Evolutionary conservation across 1,140 invertebrate genomes (phyloP).

Genomic region (Procambarus virginalis): DNA sequence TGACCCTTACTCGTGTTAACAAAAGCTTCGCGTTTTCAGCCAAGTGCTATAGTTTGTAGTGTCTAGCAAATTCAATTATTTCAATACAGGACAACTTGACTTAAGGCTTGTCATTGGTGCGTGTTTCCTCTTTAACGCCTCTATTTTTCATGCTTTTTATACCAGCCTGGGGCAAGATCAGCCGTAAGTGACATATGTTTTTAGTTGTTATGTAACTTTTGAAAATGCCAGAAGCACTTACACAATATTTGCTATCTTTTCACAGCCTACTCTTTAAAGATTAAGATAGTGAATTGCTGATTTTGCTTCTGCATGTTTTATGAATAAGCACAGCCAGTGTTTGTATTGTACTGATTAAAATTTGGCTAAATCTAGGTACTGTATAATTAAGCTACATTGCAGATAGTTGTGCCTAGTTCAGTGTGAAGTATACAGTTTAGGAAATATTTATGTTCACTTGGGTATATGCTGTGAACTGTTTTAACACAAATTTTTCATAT

Average conservation of each 20-base stretch:
- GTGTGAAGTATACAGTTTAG: background rate
- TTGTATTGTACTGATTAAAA: constrained; percentile 11
- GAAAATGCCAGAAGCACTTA: constrained; percentile 23
- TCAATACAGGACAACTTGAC: background rate
- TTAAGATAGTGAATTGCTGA: constrained; percentile 7
- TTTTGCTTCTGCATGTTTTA: constrained; percentile 30
- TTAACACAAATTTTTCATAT: constrained; percentile 42
- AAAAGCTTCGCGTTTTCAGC: background rate
- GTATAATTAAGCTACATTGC: constrained; percentile 6
- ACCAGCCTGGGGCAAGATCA: constrained; percentile 52
- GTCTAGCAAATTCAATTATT: background rate
- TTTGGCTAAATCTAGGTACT: background rate
- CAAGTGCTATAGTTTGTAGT: background rate
- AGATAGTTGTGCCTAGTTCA: constrained; percentile 13
- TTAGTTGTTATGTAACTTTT: constrained; percentile 17
- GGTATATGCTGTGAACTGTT: constrained; percentile 30
- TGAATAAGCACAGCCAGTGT: constrained; percentile 19
- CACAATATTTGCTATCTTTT: constrained; percentile 15
- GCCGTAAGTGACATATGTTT: constrained; percentile 40
- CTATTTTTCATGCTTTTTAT: constrained; percentile 43
- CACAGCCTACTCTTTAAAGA: constrained; percentile 14
- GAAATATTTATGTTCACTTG: constrained; percentile 7
- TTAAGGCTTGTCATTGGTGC: background rate
- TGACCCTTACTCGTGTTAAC: background rate
- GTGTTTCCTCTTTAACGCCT: constrained; percentile 6